A percentile compares a stretch with the other conserved stretches of the same genome.
These are phyloP conservation scores for Phortica magna DNA, from an alignment of 2,888 invertebrate genomes.

Conservation along the genomic window DNA sequence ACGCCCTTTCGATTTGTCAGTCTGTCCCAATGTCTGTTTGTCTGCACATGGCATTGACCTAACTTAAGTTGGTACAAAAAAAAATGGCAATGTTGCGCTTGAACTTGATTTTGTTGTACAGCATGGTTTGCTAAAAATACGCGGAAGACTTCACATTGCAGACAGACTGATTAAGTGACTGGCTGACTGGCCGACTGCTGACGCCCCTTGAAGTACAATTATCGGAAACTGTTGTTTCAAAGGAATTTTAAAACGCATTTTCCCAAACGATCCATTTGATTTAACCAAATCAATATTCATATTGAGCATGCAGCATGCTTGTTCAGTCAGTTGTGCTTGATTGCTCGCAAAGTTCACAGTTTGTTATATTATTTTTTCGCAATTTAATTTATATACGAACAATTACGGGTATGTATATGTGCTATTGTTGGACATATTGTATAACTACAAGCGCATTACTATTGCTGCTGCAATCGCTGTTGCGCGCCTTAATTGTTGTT, in stretches of 20 bases:
- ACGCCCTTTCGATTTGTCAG: background rate
- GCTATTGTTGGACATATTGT: no score
- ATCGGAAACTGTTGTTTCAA: background rate
- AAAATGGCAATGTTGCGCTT: no score
- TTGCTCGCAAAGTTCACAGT: background rate
- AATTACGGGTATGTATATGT: no score
- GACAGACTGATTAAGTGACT: no score
- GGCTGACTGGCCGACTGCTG: background rate
- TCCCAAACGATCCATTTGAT: background rate
- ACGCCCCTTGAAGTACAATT: constrained; percentile 4
- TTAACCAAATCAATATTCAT: background rate
- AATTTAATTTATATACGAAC: no score
- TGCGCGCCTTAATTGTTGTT: no score
- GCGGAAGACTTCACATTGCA: no score
- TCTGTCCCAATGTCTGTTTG: no score
- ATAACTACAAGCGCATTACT: no score
- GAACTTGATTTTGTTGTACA: no score
- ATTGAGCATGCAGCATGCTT: background rate
- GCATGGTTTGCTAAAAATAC: no score
- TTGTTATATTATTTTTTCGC: background rate
- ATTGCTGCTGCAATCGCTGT: no score
- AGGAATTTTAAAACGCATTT: background rate
- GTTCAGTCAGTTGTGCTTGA: background rate
- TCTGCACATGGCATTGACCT: background rate
- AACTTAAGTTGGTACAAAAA: background rate